Evolutionary conservation across 2,888 invertebrate genomes (phyloP).

Genomic region (Gymnocheta viridis): DNA sequence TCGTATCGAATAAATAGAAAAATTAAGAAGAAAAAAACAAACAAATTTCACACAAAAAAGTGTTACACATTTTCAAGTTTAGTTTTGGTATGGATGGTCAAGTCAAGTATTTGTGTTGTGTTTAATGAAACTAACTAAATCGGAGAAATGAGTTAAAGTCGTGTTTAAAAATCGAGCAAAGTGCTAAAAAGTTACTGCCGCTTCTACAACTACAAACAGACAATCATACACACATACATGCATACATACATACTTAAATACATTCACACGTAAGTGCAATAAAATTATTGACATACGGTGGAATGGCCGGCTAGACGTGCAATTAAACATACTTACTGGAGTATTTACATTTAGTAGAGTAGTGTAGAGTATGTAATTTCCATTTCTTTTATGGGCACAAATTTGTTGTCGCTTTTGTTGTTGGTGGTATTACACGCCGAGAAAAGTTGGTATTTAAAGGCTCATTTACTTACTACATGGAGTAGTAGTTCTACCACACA

Average conservation of each 20-base stretch:
- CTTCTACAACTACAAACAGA: conserved; percentile 25
- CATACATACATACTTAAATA: background rate
- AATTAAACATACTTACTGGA: background rate
- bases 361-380: conserved; percentile 44
- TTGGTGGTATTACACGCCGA: conserved; percentile 2
- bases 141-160: conserved; percentile 64
- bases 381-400: conserved; percentile 63
- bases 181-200: conserved; percentile 73
- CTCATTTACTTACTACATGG: background rate
- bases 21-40: conserved; percentile 31
- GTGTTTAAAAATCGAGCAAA: conserved; percentile 74
- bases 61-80: conserved; percentile 67
- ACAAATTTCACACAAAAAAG: conserved; percentile 62
- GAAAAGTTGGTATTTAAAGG: conserved; percentile 25
- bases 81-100: conserved; percentile 29
- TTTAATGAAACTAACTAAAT: conserved; percentile 58
- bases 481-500: too few species aligned
- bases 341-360: conserved; percentile 2
- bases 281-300: conserved; percentile 33
- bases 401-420: conserved; percentile 37
- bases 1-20: conserved; percentile 58
- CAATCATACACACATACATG: background rate
- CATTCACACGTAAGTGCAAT: conserved; percentile 8
- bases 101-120: conserved; percentile 27
- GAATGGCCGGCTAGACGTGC: background rate